phyloP scores from a whole-genome alignment of 1,140 invertebrate genomes.

The Phortica variegata region DNA sequence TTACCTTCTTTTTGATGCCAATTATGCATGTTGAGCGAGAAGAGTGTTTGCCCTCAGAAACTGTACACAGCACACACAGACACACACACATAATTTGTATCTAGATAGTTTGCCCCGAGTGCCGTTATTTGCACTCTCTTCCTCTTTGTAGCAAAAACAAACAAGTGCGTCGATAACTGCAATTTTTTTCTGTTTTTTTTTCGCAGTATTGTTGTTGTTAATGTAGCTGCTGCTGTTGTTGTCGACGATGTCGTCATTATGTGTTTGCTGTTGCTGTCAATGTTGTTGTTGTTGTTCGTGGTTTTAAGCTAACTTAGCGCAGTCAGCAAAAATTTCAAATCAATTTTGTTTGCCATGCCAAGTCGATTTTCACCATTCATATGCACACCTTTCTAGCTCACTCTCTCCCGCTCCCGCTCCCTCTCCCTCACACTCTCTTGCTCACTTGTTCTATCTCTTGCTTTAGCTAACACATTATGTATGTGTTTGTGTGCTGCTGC shows the following conservation, averaged over 20 bases:
- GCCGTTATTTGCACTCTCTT: no score
- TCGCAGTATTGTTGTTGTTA: no score
- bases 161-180: no score
- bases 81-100: no score
- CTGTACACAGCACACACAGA: no score
- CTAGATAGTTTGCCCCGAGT: no score
- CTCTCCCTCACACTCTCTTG: background rate
- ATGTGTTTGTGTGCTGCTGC: conserved; percentile 10
- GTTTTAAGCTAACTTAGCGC: conserved; percentile 5
- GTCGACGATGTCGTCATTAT: conserved; percentile 43
- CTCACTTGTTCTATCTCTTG: background rate
- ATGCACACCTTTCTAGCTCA: background rate
- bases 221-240: conserved; percentile 24
- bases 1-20: no score
- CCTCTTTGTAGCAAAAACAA: no score
- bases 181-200: no score
- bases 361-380: background rate
- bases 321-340: conserved; percentile 50
- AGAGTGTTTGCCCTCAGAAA: no score
- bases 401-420: conserved; percentile 25
- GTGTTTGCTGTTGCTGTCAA: conserved; percentile 21
- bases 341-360: conserved; percentile 51
- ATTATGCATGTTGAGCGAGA: no score
- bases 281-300: conserved; percentile 12
- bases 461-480: no score